Evolutionary conservation across 2,888 invertebrate genomes (phyloP), one percentile per base, ranked within the genome.

Genomic region (Seira musarum): DNA sequence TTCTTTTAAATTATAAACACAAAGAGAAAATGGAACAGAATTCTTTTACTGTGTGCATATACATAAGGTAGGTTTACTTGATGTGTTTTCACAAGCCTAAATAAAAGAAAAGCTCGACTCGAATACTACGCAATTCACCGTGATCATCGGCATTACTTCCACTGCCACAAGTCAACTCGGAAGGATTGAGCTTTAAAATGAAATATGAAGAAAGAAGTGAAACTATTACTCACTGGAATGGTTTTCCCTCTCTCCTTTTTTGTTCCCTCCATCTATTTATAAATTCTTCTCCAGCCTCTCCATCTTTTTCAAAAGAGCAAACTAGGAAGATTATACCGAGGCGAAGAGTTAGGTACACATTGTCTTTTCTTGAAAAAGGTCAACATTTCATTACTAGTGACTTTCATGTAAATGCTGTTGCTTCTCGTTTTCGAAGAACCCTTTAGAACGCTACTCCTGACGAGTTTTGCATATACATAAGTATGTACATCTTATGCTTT

Each of bases 381-480:
- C 78, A 78, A 78, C 78, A 78, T 78, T 78, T 78, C 78, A 78
- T 78, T 78, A 78, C 71, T 22, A 66, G 53, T 17, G 53, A 66
- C 67, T 71, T 71, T 10, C 69, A 13, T 53, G 64, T 30, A 30
- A 57, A 69, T 57, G 2, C 71, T 63, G 22, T 17, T 57, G 53
- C 70, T 68, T 19, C 60, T 17, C 35, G 53, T 13, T 46, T 24
- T 63, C 75, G 76, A 30, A 30, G 30, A 30, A 64, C 64, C 67
- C 69, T 53, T 61, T 61, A 40, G 2, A 2, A 10, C 25, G 17
- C 24, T 22, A 40, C 5, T 67, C 30, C 19, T 66, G 63, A 64
- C 63, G 61, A 69, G 46, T 71, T 67, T 65, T 71, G 71, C 71
- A 78, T 67, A 77, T n/a, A n/a, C n/a, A n/a, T n/a, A n/a, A 30